A percentile compares a stretch with the other conserved stretches of the same genome.
Conservation (phyloP, 2,888 invertebrate genomes). For the Pammene fasciana region DNA sequence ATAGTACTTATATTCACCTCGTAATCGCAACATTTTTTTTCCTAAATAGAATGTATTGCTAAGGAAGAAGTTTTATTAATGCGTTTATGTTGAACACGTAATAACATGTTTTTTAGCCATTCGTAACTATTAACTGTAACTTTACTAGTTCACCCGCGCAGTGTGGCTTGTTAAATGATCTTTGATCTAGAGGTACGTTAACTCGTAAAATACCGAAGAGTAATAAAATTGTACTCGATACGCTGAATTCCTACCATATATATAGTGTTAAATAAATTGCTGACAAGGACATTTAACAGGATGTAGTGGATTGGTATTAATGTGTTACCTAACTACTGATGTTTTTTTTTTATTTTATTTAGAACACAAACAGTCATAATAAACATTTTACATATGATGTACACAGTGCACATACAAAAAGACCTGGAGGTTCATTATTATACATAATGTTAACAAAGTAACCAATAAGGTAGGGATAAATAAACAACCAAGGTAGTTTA, state of each 20-base stretch:
- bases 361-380: no score
- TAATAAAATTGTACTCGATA: no score
- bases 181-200: background rate
- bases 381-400: no score
- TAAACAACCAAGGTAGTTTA: no score
- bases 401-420: no score
- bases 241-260: background rate
- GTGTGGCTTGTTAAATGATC: conserved; percentile 3
- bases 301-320: conserved; percentile 13
- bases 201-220: no score
- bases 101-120: background rate
- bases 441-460: no score
- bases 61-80: background rate
- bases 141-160: background rate
- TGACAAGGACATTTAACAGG: conserved; percentile 3
- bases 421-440: no score
- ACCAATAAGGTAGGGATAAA: no score
- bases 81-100: background rate
- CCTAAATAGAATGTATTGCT: no score
- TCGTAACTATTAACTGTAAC: background rate
- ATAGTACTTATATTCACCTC: background rate
- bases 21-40: background rate
- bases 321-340: background rate
- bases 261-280: background rate
- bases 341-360: background rate